A percentile compares a stretch with the other conserved stretches of the same genome.
phyloP scores from a whole-genome alignment of 2,797 vertebrate species.

The Syngnathus acus region DNA sequence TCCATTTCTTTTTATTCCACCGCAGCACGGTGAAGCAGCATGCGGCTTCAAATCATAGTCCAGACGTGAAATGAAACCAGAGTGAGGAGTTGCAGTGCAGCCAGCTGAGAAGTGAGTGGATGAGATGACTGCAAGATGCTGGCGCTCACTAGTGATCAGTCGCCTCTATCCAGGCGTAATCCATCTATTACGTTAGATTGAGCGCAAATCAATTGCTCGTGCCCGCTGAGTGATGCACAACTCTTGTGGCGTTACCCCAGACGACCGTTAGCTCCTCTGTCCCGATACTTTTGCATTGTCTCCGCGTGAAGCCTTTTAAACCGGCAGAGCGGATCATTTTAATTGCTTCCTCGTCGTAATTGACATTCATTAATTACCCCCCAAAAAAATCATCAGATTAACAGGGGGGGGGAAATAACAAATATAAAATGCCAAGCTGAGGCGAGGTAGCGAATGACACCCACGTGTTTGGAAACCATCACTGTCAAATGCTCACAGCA shows the following conservation, averaged over 20 bases:
- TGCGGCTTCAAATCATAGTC: not conserved
- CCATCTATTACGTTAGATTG: too few species aligned
- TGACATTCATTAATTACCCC: constrained; percentile 46
- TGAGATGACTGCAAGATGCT: not conserved
- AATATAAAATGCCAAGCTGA: constrained; percentile 22
- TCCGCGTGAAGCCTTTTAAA: constrained; percentile 18
- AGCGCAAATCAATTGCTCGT: too few species aligned
- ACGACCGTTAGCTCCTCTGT: not conserved
- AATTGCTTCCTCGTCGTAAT: constrained; percentile 46
- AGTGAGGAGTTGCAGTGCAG: not conserved
- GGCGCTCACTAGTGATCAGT: too few species aligned
- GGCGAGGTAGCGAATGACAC: constrained; percentile 32
- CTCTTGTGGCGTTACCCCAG: too few species aligned
- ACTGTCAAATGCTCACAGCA: not conserved
- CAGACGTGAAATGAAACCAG: constrained; percentile 1
- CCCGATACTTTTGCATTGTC: not conserved
- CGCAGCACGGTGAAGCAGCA: too few species aligned
- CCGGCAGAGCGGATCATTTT: constrained; percentile 32
- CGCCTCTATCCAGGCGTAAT: too few species aligned
- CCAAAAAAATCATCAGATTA: constrained; percentile 45
- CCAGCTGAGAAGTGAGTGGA: not conserved
- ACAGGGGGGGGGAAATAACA: constrained; percentile 28
- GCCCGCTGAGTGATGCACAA: not conserved
- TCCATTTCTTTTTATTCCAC: too few species aligned
- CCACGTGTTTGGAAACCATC: not conserved